Evolutionary conservation across 2,797 vertebrate genomes (phyloP), one percentile per base, ranked within the genome.

Genomic region (Gobio occitaniae): DNA sequence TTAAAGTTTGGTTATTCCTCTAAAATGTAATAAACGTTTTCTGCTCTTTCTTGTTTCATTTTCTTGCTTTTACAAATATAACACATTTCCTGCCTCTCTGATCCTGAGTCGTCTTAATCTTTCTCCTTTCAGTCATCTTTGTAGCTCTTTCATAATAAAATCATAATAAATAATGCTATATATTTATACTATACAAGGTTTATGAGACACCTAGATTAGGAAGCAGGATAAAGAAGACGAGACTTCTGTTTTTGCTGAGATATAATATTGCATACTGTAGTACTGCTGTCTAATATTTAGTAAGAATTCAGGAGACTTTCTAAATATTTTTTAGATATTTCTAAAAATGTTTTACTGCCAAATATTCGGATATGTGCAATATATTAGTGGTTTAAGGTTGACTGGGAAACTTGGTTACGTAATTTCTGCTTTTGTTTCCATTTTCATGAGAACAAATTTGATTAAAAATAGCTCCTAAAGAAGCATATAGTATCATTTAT

Each of bases 21-120:
- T 66, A 87, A 83, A 44, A 71, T 85, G 56, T n/a, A 91, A 83
- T 88, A 87, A 86, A 90, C 12, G 7, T 29, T 47, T 78, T 78
- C 38, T 48, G n/a, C n/a, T 48, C n/a, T 78, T 63, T 47, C 21
- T 25, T 61, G 54, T 47, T 61, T 61, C 21, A 47, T 9, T 65
- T 78, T 65, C 76, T 65, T 63, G n/a, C 59, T 17, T 78, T 63
- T 5, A 59, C 1, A 2, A 77, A 77, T n/a, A 59, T 16, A 38
- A 16, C 21, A 21, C n/a, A 8, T 52, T 54, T 75, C 5, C 17
- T 75, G 9, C 16, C 10, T 75, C 29, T 54, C 10, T 36, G 19
- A 70, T 70, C 19, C 44, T n/a, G 2, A 16, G 44, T 48, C 13
- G 29, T 54, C 17, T 54, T 21, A 7, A 54, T 77, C 36, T 25